phyloP scores from a whole-genome alignment of 2,113 vertebrate species.

The Sphyrna mokarran region DNA sequence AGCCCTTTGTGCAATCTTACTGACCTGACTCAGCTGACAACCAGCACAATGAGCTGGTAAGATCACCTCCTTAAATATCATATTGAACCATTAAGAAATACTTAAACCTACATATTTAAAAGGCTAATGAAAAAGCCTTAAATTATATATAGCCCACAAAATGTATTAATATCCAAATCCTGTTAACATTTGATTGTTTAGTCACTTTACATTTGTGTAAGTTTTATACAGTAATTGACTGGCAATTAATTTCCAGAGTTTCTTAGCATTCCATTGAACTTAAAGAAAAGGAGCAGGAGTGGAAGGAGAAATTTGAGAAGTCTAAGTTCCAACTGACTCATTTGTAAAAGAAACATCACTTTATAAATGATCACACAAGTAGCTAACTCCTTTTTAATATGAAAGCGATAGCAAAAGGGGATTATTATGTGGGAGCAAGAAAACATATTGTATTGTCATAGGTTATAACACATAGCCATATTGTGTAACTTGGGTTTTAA shows the following conservation, averaged over 20 bases:
- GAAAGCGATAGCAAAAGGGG: neutral
- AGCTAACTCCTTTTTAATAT: neutral
- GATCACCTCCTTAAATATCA: neutral
- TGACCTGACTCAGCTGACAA: too few relatives aligned
- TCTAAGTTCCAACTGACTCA: neutral
- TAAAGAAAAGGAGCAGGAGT: neutral
- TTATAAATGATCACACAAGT: neutral
- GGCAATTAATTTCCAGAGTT: neutral
- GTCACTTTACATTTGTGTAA: neutral
- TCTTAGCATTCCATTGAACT: neutral
- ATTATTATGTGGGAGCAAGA: neutral
- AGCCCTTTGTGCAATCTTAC: too few relatives aligned
- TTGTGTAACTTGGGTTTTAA: neutral
- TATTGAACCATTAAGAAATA: neutral
- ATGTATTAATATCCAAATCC: neutral
- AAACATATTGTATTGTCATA: neutral
- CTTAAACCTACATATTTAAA: neutral
- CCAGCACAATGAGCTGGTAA: too few relatives aligned
- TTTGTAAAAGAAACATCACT: neutral
- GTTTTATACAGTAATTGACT: neutral
- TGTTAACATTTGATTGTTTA: neutral
- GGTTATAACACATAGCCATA: neutral
- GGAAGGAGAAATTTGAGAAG: neutral
- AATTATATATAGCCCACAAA: neutral
- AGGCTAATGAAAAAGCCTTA: neutral